phyloP scores from a whole-genome alignment of 2,113 vertebrate genomes.

The Aspiorhynchus laticeps region DNA sequence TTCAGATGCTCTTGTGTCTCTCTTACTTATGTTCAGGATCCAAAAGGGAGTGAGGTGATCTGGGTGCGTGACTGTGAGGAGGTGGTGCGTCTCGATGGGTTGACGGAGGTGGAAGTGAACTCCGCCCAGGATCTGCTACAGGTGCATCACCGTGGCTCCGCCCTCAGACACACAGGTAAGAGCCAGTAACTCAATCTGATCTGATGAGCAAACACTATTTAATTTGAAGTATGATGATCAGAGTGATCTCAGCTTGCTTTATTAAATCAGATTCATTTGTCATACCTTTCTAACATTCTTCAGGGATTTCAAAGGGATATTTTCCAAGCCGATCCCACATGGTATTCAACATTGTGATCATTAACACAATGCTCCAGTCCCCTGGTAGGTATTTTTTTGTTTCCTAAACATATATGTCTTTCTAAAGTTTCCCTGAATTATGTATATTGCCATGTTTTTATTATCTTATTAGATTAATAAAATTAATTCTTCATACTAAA shows the following conservation, averaged over 20 bases:
- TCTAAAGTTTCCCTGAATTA: background rate
- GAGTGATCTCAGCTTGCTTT: background rate
- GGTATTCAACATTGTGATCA: conserved; percentile 58
- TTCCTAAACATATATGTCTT: background rate
- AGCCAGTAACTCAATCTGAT: background rate
- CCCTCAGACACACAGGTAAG: conserved; percentile 59
- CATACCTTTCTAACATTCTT: background rate
- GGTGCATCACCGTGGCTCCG: conserved; percentile 55
- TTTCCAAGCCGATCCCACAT: conserved; percentile 59
- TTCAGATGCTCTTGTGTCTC: background rate
- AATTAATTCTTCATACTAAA: background rate
- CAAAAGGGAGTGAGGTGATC: conserved; percentile 56
- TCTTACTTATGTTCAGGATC: conserved; percentile 48
- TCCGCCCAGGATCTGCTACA: conserved; percentile 59
- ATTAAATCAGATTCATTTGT: background rate
- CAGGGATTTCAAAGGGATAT: conserved; percentile 61
- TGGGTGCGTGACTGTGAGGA: conserved; percentile 64
- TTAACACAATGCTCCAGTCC: conserved; percentile 42
- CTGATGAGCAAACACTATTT: background rate
- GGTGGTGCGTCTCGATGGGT: conserved; percentile 57
- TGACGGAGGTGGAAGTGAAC: conserved; percentile 63
- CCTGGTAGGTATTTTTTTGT: conserved; percentile 28
- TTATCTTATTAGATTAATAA: conserved; percentile 5
- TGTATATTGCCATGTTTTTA: background rate
- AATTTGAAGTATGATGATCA: background rate